Percentiles rank a stretch among this genome's conserved stretches.
phyloP scores from a whole-genome alignment of 2,888 invertebrate genomes.

The Perizoma affinitatum region DNA sequence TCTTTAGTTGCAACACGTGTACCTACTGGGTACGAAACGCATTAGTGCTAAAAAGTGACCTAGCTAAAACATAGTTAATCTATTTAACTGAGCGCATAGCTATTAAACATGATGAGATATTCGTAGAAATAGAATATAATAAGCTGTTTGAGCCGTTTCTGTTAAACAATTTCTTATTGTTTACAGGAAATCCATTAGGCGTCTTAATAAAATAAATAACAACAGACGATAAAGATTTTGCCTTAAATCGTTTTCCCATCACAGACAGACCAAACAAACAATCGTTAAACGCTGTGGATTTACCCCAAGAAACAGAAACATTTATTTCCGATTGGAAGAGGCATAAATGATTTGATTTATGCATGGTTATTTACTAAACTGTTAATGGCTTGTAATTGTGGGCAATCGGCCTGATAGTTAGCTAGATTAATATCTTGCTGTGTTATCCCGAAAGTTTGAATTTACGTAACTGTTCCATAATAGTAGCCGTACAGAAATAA shows the following conservation, averaged over 20 bases:
- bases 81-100: neutral
- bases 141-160: conserved; percentile 18
- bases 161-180: conserved; percentile 19
- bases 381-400: conserved; percentile 17
- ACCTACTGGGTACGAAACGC: neutral
- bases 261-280: too few relatives aligned
- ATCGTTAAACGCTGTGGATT: too few relatives aligned
- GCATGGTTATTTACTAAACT: conserved; percentile 14
- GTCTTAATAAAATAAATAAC: neutral
- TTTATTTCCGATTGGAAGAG: conserved; percentile 4
- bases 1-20: too few relatives aligned
- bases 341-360: conserved; percentile 18
- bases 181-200: conserved; percentile 22
- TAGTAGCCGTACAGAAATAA: too few relatives aligned
- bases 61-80: conserved; percentile 7
- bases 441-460: too few relatives aligned
- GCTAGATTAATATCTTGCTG: neutral
- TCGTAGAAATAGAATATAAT: conserved; percentile 31
- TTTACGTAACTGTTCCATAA: too few relatives aligned
- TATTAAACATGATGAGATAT: conserved; percentile 28
- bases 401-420: conserved; percentile 2
- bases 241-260: too few relatives aligned
- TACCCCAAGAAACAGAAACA: neutral
- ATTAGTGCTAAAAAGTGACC: conserved; percentile 4
- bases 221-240: too few relatives aligned